Percentiles rank a stretch among this genome's conserved stretches.
These are phyloP conservation scores for Cyprinella venusta DNA, from an alignment of 2,797 vertebrate genomes.

Conservation along the genomic window DNA sequence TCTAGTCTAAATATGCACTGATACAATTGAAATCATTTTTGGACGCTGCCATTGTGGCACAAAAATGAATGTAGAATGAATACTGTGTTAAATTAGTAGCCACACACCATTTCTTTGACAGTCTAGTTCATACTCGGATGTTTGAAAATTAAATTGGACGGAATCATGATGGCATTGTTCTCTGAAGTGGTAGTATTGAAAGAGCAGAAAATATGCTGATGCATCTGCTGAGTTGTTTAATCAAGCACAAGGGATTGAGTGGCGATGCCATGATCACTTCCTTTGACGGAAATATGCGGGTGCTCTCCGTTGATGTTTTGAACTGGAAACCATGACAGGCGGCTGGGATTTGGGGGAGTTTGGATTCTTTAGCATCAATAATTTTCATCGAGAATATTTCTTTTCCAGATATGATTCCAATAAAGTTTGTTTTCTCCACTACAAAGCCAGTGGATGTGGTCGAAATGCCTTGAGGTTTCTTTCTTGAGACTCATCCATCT, in stretches of 20 bases:
- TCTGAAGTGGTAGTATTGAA: background rate
- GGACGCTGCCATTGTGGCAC: background rate
- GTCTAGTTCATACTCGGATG: background rate
- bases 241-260: constrained; percentile 12
- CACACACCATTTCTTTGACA: background rate
- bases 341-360: background rate
- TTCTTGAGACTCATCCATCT: constrained; percentile 48
- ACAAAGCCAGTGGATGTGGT: constrained; percentile 51
- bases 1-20: background rate
- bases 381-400: constrained; percentile 44
- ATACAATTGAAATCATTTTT: background rate
- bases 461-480: constrained; percentile 47
- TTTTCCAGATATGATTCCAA: constrained; percentile 41
- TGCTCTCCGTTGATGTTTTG: constrained; percentile 16
- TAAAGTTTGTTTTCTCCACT: constrained; percentile 44
- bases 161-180: background rate
- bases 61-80: background rate
- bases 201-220: constrained; percentile 8
- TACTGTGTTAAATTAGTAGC: background rate
- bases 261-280: background rate
- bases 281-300: background rate
- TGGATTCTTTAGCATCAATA: constrained; percentile 46
- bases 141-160: background rate
- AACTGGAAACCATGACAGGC: constrained; percentile 12
- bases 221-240: constrained; percentile 19